phyloP scores from a whole-genome alignment of 2,113 vertebrate species.

The Tenrec ecaudatus region DNA sequence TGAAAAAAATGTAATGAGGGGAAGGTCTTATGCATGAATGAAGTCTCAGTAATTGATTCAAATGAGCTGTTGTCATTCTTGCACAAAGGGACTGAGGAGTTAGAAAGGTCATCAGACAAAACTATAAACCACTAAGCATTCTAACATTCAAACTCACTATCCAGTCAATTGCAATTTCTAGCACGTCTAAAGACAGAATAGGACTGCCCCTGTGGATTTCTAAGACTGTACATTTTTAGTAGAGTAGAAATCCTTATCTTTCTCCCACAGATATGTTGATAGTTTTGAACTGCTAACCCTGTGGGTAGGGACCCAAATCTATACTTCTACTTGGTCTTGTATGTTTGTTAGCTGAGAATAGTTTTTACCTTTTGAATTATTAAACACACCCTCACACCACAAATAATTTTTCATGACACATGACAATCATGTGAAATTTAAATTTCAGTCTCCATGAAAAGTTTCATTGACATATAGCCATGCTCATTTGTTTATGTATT shows the following conservation, averaged over 20 bases:
- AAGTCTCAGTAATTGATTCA: neutral
- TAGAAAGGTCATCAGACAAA: neutral
- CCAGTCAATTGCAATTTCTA: too few species aligned
- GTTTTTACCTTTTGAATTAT: slow-evolving; percentile 25
- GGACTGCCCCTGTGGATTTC: too few species aligned
- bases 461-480: neutral
- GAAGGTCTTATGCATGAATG: neutral
- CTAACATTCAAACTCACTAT: too few species aligned
- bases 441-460: neutral
- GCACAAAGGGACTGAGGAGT: neutral
- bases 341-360: neutral
- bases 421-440: slow-evolving; percentile 17
- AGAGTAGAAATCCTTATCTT: too few species aligned
- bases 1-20: neutral
- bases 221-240: too few species aligned
- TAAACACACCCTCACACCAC: neutral
- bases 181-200: too few species aligned
- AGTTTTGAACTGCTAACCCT: too few species aligned
- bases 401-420: neutral
- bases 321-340: neutral
- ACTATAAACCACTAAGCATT: too few species aligned
- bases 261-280: neutral
- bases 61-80: neutral
- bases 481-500: neutral
- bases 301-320: neutral